Evolutionary conservation across 2,113 vertebrate genomes (phyloP), one percentile per base, ranked within the genome.

Genomic region (Bostrychus sinensis): DNA sequence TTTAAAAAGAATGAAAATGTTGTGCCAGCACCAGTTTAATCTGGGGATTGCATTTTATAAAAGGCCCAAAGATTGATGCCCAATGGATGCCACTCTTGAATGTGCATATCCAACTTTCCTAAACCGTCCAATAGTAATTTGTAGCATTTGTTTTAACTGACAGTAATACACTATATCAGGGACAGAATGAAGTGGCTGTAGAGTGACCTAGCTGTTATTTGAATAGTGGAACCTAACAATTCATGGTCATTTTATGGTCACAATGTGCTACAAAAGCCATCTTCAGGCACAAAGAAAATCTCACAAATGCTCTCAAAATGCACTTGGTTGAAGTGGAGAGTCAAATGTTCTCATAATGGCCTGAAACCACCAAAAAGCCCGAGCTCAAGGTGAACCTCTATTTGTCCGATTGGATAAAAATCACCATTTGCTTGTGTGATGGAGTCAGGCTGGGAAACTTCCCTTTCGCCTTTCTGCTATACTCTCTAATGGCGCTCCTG

Each of bases 371-470:
- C 55, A 76, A 65, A 70, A 78, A 43, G 53, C 36, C 32, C 5
- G 17, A 32, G 45, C 45, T 48, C 22, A 48, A 48, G 22, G 45
- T 48, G 45, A 48, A 48, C 22, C 13, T 48, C 45, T 25, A 25
- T 48, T 48, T 48, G 45, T 48, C 45, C 45, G 13, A 48, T 48
- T 48, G 45, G 45, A 48, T 19, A 36, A 63, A 58, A 51, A 64
- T 48, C 32, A 28, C 56, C 69, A 72, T 63, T 66, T 71, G 50
- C 62, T 58, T 45, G 41, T 67, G 14, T 32, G 26, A 48, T 64
- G 36, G 36, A 56, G 53, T 58, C 32, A 20, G 42, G 58, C 57
- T 48, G 53, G 45, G 58, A 63, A 53, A 55, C 34, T 46, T 38
- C 28, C 26, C 25, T 8, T 60, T 51, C 34, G 39, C 55, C 66